These are phyloP conservation scores for Cephus pygmeus DNA, from an alignment of 2,888 invertebrate species.

Conservation along the genomic window DNA sequence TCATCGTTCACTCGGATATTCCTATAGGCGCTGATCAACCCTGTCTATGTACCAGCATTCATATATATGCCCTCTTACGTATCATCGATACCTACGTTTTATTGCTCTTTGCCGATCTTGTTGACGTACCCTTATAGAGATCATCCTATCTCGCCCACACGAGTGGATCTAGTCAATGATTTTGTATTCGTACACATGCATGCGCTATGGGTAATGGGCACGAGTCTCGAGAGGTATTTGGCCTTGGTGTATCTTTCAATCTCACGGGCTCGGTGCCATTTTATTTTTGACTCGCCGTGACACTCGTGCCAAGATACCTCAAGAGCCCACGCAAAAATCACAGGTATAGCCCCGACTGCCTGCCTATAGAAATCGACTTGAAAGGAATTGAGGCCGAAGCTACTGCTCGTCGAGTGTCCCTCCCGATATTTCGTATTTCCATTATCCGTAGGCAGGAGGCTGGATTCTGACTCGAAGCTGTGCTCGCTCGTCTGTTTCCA, in stretches of 20 bases:
- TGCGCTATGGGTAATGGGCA: background rate
- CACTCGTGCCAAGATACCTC: background rate
- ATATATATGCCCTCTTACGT: background rate
- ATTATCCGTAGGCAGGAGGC: background rate
- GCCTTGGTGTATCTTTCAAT: conserved; percentile 32
- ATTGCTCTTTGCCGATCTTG: background rate
- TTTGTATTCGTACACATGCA: background rate
- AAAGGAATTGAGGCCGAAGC: background rate
- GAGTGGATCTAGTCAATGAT: background rate
- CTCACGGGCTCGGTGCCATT: conserved; percentile 27
- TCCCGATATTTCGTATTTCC: background rate
- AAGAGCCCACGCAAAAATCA: background rate
- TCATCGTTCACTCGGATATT: background rate
- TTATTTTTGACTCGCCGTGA: conserved; percentile 31
- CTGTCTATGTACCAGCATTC: background rate
- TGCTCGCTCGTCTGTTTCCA: background rate
- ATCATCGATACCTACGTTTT: background rate
- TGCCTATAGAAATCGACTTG: background rate
- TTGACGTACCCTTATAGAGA: background rate
- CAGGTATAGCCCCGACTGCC: background rate
- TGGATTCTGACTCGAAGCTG: background rate
- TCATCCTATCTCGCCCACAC: background rate
- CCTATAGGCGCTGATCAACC: background rate
- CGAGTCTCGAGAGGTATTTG: conserved; percentile 17
- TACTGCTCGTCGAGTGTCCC: background rate